Evolutionary conservation across 1,140 invertebrate species (phyloP).

Genomic region (Lordiphosa clarofinis): DNA sequence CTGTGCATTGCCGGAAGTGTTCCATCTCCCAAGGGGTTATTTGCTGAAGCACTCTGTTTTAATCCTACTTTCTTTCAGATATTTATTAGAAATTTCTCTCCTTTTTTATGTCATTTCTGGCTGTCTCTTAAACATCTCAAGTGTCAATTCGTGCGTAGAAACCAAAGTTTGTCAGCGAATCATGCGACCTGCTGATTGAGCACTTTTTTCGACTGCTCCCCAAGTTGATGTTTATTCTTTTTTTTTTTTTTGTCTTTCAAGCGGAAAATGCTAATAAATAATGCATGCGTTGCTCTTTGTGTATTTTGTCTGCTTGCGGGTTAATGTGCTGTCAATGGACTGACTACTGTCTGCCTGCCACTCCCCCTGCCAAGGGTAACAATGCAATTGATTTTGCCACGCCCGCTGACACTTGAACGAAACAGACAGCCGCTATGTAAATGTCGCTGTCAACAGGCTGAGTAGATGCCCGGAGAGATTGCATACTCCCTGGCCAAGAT

Average conservation of each 20-base stretch:
- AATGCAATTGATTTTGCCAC: slow-evolving; percentile 69
- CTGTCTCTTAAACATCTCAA: slow-evolving; percentile 62
- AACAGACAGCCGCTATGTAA: slow-evolving; percentile 46
- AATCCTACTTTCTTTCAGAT: no score
- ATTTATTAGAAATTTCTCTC: no score
- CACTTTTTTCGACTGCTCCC: slow-evolving; percentile 47
- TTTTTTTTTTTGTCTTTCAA: slow-evolving; percentile 42
- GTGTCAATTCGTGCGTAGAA: slow-evolving; percentile 70
- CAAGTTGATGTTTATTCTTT: slow-evolving; percentile 11
- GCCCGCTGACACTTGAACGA: slow-evolving; percentile 25
- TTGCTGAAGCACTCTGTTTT: no score
- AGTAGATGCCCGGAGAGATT: slow-evolving; percentile 20
- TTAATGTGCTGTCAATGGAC: slow-evolving; percentile 70
- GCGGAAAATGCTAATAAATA: slow-evolving; percentile 69
- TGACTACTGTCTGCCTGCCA: slow-evolving; percentile 3
- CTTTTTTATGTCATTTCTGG: no score
- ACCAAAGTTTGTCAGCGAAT: slow-evolving; percentile 62
- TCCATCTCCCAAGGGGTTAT: no score
- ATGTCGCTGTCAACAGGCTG: slow-evolving; percentile 60
- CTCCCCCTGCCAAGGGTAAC: slow-evolving; percentile 26
- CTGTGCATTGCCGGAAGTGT: no score
- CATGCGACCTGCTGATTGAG: slow-evolving; percentile 66
- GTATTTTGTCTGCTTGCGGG: slow-evolving; percentile 50
- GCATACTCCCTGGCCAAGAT: slow-evolving; percentile 55
- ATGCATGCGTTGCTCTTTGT: slow-evolving; percentile 58